Percentiles rank a stretch among this genome's conserved stretches.
Conservation (phyloP, 1,140 invertebrate genomes). For the Heliconius nattereri region DNA sequence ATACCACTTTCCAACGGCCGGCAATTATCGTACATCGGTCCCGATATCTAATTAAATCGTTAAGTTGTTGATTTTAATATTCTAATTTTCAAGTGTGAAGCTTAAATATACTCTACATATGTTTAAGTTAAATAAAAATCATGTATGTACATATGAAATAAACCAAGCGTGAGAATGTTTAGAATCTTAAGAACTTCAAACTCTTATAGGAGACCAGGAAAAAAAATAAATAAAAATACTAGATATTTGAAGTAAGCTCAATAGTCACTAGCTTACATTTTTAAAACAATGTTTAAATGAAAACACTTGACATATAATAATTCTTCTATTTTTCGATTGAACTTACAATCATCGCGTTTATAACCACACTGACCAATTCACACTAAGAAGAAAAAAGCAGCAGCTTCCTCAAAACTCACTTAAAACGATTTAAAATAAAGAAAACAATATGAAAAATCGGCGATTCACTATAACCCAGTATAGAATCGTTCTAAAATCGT, state of each 20-base stretch:
- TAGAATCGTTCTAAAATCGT: slow-evolving; percentile 9
- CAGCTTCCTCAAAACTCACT: background rate
- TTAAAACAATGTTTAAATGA: no score
- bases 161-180: background rate
- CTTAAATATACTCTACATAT: background rate
- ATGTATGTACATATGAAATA: background rate
- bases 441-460: background rate
- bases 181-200: no score
- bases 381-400: background rate
- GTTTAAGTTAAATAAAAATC: background rate
- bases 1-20: background rate
- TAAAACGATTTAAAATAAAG: background rate
- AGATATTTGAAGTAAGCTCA: no score
- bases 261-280: no score
- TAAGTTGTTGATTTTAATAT: slow-evolving; percentile 7
- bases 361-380: no score
- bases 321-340: no score
- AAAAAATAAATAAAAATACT: no score
- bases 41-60: slow-evolving; percentile 8
- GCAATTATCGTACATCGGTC: slow-evolving; percentile 7
- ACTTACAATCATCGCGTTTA: no score
- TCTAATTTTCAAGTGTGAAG: slow-evolving; percentile 3
- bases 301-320: no score
- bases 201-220: no score
- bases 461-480: background rate